These are phyloP conservation scores for Mormyrops attenuatus DNA, from an alignment of 2,797 vertebrate genomes.

Conservation along the genomic window DNA sequence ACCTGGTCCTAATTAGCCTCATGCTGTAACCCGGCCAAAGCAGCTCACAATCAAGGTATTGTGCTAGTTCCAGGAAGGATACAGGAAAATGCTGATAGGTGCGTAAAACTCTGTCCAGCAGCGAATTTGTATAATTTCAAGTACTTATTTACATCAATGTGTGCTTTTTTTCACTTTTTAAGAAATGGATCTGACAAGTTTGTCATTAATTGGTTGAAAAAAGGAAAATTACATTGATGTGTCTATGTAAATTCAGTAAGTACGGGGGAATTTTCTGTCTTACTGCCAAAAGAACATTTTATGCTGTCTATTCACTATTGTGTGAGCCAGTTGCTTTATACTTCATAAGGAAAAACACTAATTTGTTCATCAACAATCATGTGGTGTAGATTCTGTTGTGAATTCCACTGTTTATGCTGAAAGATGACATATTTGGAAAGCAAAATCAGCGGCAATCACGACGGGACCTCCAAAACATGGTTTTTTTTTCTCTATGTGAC, in stretches of 20 bases:
- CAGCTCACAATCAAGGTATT: slow-evolving; percentile 48
- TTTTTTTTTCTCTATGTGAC: background rate
- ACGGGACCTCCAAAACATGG: background rate
- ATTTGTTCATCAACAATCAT: background rate
- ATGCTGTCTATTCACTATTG: background rate
- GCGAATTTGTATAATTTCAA: slow-evolving; percentile 27
- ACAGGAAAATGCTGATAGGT: slow-evolving; percentile 34
- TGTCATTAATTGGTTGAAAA: background rate
- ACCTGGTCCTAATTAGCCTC: slow-evolving; percentile 48
- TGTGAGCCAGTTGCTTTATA: background rate
- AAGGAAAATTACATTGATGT: background rate
- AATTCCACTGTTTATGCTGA: background rate
- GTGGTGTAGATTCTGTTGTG: background rate
- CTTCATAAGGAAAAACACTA: background rate
- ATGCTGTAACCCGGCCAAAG: slow-evolving; percentile 34
- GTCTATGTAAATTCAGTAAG: background rate
- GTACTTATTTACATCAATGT: slow-evolving; percentile 34
- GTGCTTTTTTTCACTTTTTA: slow-evolving; percentile 30
- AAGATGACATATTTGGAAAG: background rate
- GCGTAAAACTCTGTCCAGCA: slow-evolving; percentile 39
- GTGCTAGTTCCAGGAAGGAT: slow-evolving; percentile 39
- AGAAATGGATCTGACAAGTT: background rate
- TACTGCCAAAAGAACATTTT: background rate
- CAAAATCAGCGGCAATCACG: background rate
- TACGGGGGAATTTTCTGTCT: background rate